Base-by-base conservation (phyloP, 2,888 invertebrate genomes). In the Caenorhabditis panamensis region DNA sequence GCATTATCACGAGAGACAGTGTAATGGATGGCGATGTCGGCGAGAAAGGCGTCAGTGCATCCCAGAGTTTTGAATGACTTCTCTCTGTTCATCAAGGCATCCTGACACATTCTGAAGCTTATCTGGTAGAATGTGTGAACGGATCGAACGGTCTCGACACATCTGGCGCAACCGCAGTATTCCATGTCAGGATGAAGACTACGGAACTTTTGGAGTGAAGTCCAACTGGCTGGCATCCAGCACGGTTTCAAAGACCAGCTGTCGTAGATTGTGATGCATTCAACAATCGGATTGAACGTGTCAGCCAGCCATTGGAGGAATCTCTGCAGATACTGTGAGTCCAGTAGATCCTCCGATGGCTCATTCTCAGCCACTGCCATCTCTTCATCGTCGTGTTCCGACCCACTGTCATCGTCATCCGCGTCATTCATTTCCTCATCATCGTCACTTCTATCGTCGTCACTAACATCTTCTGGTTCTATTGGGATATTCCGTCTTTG, bases 101-200 rank as follows among this genome's bases (percentile, higher is more conserved):
- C 64, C 13, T 49, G 11, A 0, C 22, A 18, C 73, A 73, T 73
- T 37, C 36, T 22, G 51, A 51, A 66, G 51, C 73, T 73, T 18
- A 73, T 2, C 18, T 64, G 64, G 4, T 56, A 49, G 56, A 64
- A 71, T 18, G n/a, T n/a, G 2, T 18, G 16, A 13, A 37, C 58
- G 4, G 26, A 18, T 16, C 51, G 58, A n/a, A 28, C 31, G 3
- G 18, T 59, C 16, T 20, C 13, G 11, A 64, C 41, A 41, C 73
- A 73, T 31, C 58, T 56, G 2, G 22, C 37, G 20, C 73, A 73
- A 5, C n/a, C 24, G 18, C 73, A 73, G 26, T 64, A 49, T 8
- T 73, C 36, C 73, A 73, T 73, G 41, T 73, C 73, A 1, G 73
- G 73, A 56, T 73, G 73, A 58, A 66, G 58, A 22, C 64, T 73